These are phyloP conservation scores for Drosophila mercatorum DNA, from an alignment of 2,888 invertebrate genomes.

Conservation along the genomic window DNA sequence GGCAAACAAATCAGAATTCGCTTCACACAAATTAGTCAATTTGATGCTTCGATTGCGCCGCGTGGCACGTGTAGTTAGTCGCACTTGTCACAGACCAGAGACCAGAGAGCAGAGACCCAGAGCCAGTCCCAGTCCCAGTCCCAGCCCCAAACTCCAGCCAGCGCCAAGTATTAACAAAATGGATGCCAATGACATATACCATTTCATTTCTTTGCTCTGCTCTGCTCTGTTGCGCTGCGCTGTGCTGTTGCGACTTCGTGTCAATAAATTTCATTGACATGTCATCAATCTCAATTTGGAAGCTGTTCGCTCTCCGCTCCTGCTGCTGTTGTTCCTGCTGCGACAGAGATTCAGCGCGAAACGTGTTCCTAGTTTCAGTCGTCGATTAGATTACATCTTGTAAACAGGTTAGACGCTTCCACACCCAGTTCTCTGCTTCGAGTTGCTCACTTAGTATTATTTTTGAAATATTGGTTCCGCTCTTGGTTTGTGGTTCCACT, in stretches of 20 bases:
- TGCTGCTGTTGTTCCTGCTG: conserved; percentile 3
- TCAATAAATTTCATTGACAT: conserved; percentile 70
- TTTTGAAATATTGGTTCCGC: no score
- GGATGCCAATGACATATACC: conserved; percentile 12
- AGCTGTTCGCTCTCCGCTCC: conserved; percentile 1
- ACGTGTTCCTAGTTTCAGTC: conserved; percentile 3
- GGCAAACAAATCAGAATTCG: conserved; percentile 62
- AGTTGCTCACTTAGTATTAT: no score
- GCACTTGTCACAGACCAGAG: conserved; percentile 10
- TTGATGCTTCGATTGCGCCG: conserved; percentile 44
- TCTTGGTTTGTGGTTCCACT: no score
- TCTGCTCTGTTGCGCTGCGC: neutral
- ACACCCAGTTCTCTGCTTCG: neutral
- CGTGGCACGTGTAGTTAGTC: conserved; percentile 10
- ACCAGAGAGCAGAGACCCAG: neutral
- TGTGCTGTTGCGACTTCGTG: conserved; percentile 12
- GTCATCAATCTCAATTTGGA: conserved; percentile 76
- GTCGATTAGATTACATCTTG: conserved; percentile 5
- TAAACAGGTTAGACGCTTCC: neutral
- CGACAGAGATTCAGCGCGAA: neutral
- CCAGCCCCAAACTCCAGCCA: neutral
- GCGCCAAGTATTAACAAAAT: conserved; percentile 5
- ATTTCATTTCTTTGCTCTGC: conserved; percentile 11
- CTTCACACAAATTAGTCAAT: conserved; percentile 59
- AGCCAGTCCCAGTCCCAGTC: neutral